Base-by-base conservation (phyloP, 2,888 invertebrate genomes). In the Oxyteleia sp. region DNA sequence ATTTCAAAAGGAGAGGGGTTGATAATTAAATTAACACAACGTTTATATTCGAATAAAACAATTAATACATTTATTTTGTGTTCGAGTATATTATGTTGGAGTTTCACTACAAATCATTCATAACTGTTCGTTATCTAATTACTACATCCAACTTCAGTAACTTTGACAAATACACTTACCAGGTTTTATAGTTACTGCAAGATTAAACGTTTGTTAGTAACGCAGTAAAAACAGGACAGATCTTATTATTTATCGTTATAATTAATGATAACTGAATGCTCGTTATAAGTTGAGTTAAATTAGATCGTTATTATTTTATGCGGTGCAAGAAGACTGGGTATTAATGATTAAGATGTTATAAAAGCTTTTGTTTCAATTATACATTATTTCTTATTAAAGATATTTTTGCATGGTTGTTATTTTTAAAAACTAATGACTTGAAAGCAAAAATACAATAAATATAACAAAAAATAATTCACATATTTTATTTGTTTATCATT, bases 161-260 rank as follows among this genome's bases (percentile, higher is more conserved):
- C 47, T 64, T 45, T 75, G 57, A 74, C 53, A 74, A 74, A 53
- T 63, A 43, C 38, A 75, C 74, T 75, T 64, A 75, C 74, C 64
- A 32, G 74, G 64, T 45, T 75, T 64, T 15, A 55, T 64, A 64
- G 64, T 64, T 75, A 64, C 74, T 64, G 74, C 51, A 75, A 64
- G 55, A 57, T 64, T 64, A 64, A 75, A 64, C 23, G 11, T 20
- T 55, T 57, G 74, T 75, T 64, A 75, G 64, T 75, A 75, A 38
- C 7, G 16, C 43, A 69, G 57, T 45, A 66, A 23, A 57, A 55
- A 55, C 11, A 41, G 8, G 41, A 8, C 7, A 5, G 11, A 23
- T 51, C 51, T 38, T 51, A 66, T 51, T 49, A 13, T 64, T 38
- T 45, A 45, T 16, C 4, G 11, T 32, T 16, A 63, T 63, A 45